Conservation (phyloP, 2,113 vertebrate species). For the Argyrosomus japonicus region DNA sequence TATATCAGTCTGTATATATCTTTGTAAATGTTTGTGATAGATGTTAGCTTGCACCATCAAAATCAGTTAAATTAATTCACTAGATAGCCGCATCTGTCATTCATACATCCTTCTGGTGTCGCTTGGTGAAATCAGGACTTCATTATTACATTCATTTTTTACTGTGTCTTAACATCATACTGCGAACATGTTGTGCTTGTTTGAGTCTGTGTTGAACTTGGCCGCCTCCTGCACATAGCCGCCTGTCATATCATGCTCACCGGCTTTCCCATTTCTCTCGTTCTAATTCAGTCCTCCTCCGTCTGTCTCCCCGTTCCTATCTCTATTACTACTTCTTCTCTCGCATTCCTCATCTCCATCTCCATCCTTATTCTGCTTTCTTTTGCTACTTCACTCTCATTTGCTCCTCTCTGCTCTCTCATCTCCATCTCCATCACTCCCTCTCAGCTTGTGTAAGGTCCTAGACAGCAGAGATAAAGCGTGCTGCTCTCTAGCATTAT, state of each 20-base stretch:
- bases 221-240: background rate
- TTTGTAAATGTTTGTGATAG: background rate
- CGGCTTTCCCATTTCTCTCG: constrained; percentile 5
- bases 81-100: background rate
- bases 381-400: background rate
- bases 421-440: constrained; percentile 29
- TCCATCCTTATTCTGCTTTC: constrained; percentile 23
- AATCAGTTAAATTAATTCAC: background rate
- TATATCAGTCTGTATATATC: constrained; percentile 4
- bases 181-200: constrained; percentile 36
- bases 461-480: constrained; percentile 66
- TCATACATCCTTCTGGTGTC: background rate
- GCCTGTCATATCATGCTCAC: constrained; percentile 34
- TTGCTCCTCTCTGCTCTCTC: constrained; percentile 6
- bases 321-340: constrained; percentile 21
- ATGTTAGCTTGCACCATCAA: background rate
- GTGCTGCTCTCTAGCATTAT: constrained; percentile 55
- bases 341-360: constrained; percentile 30
- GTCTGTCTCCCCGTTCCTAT: constrained; percentile 39
- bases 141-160: constrained; percentile 10
- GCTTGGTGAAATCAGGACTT: background rate
- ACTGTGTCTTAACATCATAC: background rate
- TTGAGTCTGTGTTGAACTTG: constrained; percentile 39
- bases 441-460: constrained; percentile 30
- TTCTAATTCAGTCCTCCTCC: constrained; percentile 50